Base-by-base conservation (phyloP, 1,140 invertebrate species). In the Oppia nitens region DNA sequence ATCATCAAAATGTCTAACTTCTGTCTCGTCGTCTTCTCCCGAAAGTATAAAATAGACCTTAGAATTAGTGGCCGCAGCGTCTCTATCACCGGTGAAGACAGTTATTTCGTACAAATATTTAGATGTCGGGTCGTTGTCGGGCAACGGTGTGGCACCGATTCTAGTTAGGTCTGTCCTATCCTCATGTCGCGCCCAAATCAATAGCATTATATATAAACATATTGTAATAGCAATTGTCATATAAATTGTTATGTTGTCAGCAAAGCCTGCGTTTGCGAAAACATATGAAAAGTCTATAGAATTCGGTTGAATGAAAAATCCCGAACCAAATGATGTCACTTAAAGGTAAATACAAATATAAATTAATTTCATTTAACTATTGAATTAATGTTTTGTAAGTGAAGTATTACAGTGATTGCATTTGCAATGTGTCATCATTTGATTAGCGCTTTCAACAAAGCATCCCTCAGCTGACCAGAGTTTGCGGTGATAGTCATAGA, bases 281-380 rank as follows among this genome's bases (percentile, higher is more conserved):
- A 78, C 75, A 57, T 77, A 78, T 27, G 62, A 68, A 64, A 78
- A 78, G 65, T 78, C 76, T 21, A 78, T 76, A 4, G 75, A 74
- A 65, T 78, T 78, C 0, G 75, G 75, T 24, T 71, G 69, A 0
- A 76, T 72, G 53, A 75, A 74, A 55, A 76, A 75, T 58, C 76
- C 75, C 20, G 74, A 72, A 2, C 74, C 77, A 64, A 78, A 78
- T 12, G 74, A 74, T 3, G 76, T 76, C 65, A 78, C 55, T 56
- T 23, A 52, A 49, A 11, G 32, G 6, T 20, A 21, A 47, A 47
- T 9, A 28, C 3, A 21, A 21, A 52, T 56, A 25, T 56, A 23
- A 32, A 25, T 21, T 54, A 51, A 9, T 20, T 25, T 6, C 6
- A 9, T 51, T 6, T 9, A 51, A 28, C 6, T 14, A 6, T 51